Evolutionary conservation across 1,140 invertebrate genomes (phyloP), one percentile per base, ranked within the genome.

Genomic region (Oryctes rhinoceros): DNA sequence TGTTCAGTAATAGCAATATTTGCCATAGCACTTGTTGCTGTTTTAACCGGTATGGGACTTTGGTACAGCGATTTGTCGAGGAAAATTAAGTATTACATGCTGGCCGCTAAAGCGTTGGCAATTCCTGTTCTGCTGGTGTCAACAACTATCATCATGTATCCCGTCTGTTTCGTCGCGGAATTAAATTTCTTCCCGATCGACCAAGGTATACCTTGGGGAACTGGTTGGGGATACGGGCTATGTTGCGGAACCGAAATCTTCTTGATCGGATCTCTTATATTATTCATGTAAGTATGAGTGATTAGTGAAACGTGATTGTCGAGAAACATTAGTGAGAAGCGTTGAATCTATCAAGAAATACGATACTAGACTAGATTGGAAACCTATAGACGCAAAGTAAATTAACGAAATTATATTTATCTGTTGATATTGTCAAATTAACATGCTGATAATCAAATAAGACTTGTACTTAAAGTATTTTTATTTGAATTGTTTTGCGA

Each of bases 71-170:
- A 13, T 71, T 30, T 35, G 20, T 11, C 35, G 4, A 6, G 9
- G 15, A 71, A 71, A 37, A 71, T 71, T 35, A 30, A 20, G 35
- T 59, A 71, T 15, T 71, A 71, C 35, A 30, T 24, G 65, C 35
- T 71, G 65, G 65, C 65, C 24, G 65, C 65, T 30, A 71, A 71
- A 13, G 65, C 35, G 10, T 71, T 71, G 6, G 65, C 65, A 11
- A n/a, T 71, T 30, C 65, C 65, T 37, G 4, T 71, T 30, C 6
- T 71, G 11, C 13, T 37, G 13, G 35, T 71, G 15, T 30, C 35
- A 30, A 37, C 65, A 10, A 20, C 35, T 71, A 5, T 71, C 7
- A 71, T 71, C 7, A 11, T 71, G 20, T 71, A 71, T 37, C 20
- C 20, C 11, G 65, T 37, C 15, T 71, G 65, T 37, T 71, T 71